phyloP scores from a whole-genome alignment of 2,888 invertebrate species.

The Trissoscelio sp. region DNA sequence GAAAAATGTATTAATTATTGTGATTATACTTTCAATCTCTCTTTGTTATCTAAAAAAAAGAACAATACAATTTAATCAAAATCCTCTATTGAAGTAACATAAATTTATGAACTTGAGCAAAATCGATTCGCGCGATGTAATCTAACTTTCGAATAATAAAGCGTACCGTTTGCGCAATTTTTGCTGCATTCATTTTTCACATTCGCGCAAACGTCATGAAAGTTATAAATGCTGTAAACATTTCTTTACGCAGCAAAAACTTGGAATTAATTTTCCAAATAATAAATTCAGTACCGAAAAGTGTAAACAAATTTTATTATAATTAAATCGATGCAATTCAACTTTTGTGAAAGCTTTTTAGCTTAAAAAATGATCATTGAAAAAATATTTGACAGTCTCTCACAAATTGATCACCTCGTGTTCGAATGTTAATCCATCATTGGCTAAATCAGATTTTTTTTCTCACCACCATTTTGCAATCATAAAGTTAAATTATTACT shows the following conservation, averaged over 20 bases:
- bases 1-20: conserved; percentile 1
- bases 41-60: neutral
- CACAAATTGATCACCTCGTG: conserved; percentile 13
- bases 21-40: no score
- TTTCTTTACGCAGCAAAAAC: neutral
- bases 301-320: no score
- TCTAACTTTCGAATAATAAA: conserved; percentile 4
- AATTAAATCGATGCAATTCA: no score
- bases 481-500: conserved; percentile 11
- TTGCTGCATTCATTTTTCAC: conserved; percentile 6
- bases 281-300: no score
- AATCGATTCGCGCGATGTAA: no score
- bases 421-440: conserved; percentile 29
- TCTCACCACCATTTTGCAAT: conserved; percentile 6
- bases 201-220: neutral
- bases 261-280: no score
- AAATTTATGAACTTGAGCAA: no score
- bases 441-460: conserved; percentile 1
- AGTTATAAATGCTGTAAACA: neutral
- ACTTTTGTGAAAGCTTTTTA: no score
- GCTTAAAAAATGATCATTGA: neutral
- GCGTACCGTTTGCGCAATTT: neutral
- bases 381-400: conserved; percentile 15
- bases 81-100: neutral
- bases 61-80: conserved; percentile 1